phyloP scores from a whole-genome alignment of 1,140 invertebrate genomes.

The Drosophila auraria region DNA sequence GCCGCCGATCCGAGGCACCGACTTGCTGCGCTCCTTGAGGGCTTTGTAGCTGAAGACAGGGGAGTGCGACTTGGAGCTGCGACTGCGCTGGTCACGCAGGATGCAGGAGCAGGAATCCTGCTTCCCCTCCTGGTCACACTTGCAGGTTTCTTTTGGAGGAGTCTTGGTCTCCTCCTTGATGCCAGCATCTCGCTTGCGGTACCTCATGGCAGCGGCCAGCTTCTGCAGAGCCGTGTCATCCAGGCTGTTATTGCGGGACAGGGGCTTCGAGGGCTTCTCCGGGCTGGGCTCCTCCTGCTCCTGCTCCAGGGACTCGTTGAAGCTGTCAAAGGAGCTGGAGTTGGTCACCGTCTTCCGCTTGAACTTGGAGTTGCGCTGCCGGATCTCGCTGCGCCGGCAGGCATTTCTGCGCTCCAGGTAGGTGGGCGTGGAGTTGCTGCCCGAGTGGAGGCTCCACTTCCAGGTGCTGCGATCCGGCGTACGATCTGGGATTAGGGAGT shows the following conservation, averaged over 20 bases:
- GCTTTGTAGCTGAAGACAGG: slow-evolving; percentile 76
- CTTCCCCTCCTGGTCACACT: slow-evolving; percentile 33
- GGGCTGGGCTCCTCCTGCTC: slow-evolving; percentile 12
- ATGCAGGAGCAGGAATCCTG: slow-evolving; percentile 49
- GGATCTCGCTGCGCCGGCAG: slow-evolving; percentile 81
- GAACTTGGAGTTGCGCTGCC: slow-evolving; percentile 88
- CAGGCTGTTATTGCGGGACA: slow-evolving; percentile 69
- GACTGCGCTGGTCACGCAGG: slow-evolving; percentile 55
- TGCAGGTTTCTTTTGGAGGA: slow-evolving; percentile 49
- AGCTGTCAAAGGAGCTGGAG: slow-evolving; percentile 77
- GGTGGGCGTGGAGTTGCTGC: slow-evolving; percentile 92
- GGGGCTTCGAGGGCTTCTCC: slow-evolving; percentile 50
- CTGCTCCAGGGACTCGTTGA: slow-evolving; percentile 69
- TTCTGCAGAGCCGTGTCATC: slow-evolving; percentile 79
- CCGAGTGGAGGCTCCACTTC: slow-evolving; percentile 82
- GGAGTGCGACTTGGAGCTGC: slow-evolving; percentile 69
- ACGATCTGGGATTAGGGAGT: slow-evolving; percentile 62
- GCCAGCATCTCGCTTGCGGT: slow-evolving; percentile 48
- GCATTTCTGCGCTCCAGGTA: slow-evolving; percentile 92
- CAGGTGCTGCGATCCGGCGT: slow-evolving; percentile 82
- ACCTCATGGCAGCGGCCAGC: slow-evolving; percentile 65
- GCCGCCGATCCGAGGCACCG: slow-evolving; percentile 75
- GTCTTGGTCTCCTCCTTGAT: slow-evolving; percentile 30
- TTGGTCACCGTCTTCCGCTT: slow-evolving; percentile 81
- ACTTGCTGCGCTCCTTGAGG: slow-evolving; percentile 82